Evolutionary conservation across 2,888 invertebrate species (phyloP).

Genomic region (Lutraria lutraria): DNA sequence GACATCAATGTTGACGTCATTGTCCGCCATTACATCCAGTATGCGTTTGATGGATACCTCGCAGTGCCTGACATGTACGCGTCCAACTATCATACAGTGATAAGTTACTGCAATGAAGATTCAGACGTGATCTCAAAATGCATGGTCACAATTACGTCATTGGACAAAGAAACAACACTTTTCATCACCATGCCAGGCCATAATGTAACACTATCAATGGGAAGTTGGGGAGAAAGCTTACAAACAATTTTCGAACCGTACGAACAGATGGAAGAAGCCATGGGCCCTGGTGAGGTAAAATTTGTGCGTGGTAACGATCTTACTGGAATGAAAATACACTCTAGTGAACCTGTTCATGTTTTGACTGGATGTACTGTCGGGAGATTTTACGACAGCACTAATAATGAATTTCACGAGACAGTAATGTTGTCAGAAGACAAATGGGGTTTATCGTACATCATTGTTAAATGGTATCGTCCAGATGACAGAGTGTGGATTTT

Average conservation of each 20-base stretch:
- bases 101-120: not conserved
- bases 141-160: not conserved
- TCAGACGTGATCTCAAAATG: not conserved
- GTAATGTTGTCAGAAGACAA: not conserved
- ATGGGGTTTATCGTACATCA: not conserved
- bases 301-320: not conserved
- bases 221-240: not conserved
- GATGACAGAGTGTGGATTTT: not conserved
- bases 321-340: slow-evolving; percentile 3
- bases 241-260: not conserved
- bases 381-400: not conserved
- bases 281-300: not conserved
- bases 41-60: not conserved
- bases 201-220: not conserved
- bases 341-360: slow-evolving; percentile 1
- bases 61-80: not conserved
- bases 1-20: slow-evolving; percentile 5
- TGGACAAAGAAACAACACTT: not conserved
- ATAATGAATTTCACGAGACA: not conserved
- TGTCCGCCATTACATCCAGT: not conserved
- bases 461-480: not conserved
- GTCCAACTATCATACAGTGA: not conserved
- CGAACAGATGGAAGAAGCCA: not conserved
- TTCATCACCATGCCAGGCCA: not conserved
- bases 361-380: not conserved